phyloP scores from a whole-genome alignment of 2,797 vertebrate species.

The Phrynocephalus guinanensis region DNA sequence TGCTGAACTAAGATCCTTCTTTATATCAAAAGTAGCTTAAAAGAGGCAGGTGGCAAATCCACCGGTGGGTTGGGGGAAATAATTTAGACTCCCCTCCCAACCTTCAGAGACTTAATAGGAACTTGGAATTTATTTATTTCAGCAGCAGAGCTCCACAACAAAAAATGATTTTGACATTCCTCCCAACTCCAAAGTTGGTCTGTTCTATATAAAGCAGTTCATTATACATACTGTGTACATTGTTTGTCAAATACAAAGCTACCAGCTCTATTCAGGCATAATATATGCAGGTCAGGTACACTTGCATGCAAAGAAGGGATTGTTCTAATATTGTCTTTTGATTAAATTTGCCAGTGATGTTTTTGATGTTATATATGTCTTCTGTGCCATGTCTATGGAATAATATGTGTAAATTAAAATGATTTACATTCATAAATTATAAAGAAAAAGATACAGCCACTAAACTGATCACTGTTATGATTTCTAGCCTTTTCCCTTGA shows the following conservation, averaged over 20 bases:
- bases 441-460: not conserved
- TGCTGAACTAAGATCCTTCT: not conserved
- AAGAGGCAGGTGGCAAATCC: not conserved
- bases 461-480: constrained; percentile 14
- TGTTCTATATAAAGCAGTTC: not conserved
- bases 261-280: too few species aligned
- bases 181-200: not conserved
- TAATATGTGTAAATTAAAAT: accelerated
- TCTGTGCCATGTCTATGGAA: constrained; percentile 1
- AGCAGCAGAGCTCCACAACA: not conserved
- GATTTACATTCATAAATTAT: not conserved
- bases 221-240: too few species aligned
- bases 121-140: not conserved
- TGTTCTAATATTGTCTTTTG: too few species aligned
- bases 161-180: not conserved
- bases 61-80: not conserved
- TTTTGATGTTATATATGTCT: constrained; percentile 1
- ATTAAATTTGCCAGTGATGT: not conserved
- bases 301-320: too few species aligned
- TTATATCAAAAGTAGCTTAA: too few species aligned
- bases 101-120: too few species aligned
- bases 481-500: accelerated
- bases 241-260: too few species aligned
- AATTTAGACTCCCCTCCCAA: not conserved
- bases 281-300: too few species aligned